phyloP scores from a whole-genome alignment of 2,888 invertebrate species.

The Watsonalla binaria region DNA sequence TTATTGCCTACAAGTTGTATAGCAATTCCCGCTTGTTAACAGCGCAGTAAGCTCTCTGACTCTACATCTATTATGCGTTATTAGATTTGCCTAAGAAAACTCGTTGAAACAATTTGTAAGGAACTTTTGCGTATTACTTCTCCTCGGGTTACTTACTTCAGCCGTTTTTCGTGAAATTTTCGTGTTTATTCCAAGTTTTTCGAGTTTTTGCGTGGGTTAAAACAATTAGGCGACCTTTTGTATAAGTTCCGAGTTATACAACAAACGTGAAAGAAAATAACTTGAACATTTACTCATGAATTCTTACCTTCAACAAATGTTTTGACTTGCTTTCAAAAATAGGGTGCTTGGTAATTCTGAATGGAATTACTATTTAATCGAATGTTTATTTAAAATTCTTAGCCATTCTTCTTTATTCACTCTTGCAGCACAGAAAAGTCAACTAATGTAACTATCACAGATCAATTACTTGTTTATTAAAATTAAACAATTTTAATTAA shows the following conservation, averaged over 20 bases:
- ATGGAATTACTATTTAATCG: too few species aligned
- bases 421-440: too few species aligned
- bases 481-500: too few species aligned
- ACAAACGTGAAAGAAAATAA: background rate
- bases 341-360: too few species aligned
- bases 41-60: background rate
- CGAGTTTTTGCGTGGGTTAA: constrained; percentile 18
- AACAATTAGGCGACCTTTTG: constrained; percentile 18
- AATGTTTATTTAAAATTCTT: too few species aligned
- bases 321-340: too few species aligned
- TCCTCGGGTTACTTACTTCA: background rate
- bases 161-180: background rate
- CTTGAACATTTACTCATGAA: background rate
- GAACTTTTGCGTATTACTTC: constrained; percentile 1
- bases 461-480: too few species aligned
- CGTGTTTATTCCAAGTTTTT: constrained; percentile 14
- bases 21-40: background rate
- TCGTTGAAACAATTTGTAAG: constrained; percentile 1
- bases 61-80: background rate
- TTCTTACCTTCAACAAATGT: too few species aligned
- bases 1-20: too few species aligned
- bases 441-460: too few species aligned
- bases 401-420: too few species aligned
- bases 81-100: background rate
- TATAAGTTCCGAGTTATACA: constrained; percentile 3